Evolutionary conservation across 2,113 vertebrate genomes (phyloP).

Genomic region (Nettapus auritus): DNA sequence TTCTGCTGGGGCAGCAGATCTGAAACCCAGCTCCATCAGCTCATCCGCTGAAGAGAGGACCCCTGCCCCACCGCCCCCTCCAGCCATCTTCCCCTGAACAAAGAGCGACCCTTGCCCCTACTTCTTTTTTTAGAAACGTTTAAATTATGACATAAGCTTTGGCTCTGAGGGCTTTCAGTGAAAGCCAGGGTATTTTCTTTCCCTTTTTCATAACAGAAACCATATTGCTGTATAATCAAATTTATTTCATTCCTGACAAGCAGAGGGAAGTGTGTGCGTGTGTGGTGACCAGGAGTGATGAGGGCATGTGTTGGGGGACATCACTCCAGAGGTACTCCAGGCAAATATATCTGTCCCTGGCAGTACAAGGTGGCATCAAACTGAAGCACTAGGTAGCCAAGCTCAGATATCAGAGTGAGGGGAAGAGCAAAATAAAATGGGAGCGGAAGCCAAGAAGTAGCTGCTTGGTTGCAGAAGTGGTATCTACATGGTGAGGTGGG

Average conservation of each 20-base stretch:
- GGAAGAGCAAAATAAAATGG: too few relatives aligned
- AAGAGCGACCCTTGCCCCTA: not conserved
- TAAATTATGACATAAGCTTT: constrained; percentile 48
- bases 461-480: not conserved
- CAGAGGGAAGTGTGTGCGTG: not conserved
- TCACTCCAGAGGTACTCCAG: not conserved
- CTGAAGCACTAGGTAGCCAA: not conserved
- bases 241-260: constrained; percentile 1
- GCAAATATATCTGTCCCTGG: not conserved
- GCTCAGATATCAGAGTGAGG: not conserved
- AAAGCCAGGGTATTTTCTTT: constrained; percentile 32
- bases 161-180: not conserved
- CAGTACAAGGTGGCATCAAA: not conserved
- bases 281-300: not conserved
- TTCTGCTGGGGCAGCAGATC: not conserved
- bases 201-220: constrained; percentile 11
- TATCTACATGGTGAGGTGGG: not conserved
- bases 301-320: not conserved
- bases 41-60: not conserved
- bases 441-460: not conserved
- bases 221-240: constrained; percentile 45
- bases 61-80: fast-evolving
- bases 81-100: not conserved
- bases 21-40: not conserved
- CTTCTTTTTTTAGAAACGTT: not conserved